These are phyloP conservation scores for Peromyscus aztecus DNA, from an alignment of 2,797 vertebrate genomes.

Conservation along the genomic window DNA sequence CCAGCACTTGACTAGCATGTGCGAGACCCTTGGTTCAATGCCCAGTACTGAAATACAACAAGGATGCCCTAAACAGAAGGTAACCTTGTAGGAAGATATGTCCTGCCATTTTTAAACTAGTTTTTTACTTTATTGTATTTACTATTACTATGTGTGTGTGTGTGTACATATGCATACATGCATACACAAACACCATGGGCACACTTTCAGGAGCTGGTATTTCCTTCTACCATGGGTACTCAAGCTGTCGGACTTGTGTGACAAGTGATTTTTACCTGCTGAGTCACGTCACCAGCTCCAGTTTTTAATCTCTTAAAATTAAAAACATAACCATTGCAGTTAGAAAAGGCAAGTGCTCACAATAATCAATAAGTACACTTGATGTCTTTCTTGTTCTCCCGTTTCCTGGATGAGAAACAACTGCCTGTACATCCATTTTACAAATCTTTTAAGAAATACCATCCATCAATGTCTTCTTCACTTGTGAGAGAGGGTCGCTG, in stretches of 20 bases:
- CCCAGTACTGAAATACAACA: neutral
- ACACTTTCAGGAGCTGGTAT: neutral
- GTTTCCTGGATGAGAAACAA: neutral
- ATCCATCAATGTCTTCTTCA: neutral
- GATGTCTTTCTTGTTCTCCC: neutral
- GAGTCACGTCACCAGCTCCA: too few relatives aligned
- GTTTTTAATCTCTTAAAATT: neutral
- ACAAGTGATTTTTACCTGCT: neutral
- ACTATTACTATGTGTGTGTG: neutral
- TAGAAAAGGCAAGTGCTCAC: neutral
- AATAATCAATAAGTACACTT: constrained; percentile 22
- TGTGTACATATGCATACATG: neutral
- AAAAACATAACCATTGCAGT: neutral
- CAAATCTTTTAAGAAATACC: constrained; percentile 32
- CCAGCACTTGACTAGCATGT: fast-evolving
- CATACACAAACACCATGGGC: neutral
- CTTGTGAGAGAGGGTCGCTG: neutral
- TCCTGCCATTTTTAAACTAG: neutral
- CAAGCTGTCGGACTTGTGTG: neutral
- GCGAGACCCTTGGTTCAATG: neutral
- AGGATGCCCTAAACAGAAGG: too few relatives aligned
- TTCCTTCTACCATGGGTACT: neutral
- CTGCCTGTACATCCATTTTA: neutral
- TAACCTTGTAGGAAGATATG: neutral
- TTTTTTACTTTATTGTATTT: neutral